phyloP scores from a whole-genome alignment of 1,140 invertebrate species.

The Oscheius sp. region DNA sequence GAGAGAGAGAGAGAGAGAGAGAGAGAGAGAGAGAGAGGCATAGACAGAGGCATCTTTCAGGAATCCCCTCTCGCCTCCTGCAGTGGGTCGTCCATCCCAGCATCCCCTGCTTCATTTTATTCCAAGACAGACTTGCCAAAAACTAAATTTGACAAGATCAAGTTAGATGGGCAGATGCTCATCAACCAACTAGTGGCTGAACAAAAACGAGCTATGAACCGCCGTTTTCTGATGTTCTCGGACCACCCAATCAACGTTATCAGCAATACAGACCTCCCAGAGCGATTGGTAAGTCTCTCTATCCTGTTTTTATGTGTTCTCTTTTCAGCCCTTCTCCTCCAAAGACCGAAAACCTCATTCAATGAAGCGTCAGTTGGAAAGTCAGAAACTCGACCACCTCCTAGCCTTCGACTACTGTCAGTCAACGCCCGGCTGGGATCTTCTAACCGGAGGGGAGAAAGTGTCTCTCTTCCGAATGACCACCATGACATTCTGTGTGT shows the following conservation, averaged over 20 bases:
- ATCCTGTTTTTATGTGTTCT: not conserved
- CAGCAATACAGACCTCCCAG: too few relatives aligned
- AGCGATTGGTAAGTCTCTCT: too few relatives aligned
- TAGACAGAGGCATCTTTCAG: too few relatives aligned
- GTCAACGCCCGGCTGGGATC: conserved; percentile 9
- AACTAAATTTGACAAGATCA: too few relatives aligned
- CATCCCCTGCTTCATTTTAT: too few relatives aligned
- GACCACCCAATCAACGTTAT: not conserved
- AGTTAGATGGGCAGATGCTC: too few relatives aligned
- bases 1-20: too few relatives aligned
- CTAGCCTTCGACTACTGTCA: conserved; percentile 21
- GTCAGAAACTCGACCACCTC: conserved; percentile 15
- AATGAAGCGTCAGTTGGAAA: conserved; percentile 20
- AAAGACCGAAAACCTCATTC: conserved; percentile 7
- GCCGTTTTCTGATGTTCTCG: not conserved
- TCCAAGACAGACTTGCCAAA: too few relatives aligned
- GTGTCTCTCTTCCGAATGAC: not conserved
- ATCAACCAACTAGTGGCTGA: too few relatives aligned
- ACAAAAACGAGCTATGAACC: conserved; percentile 4
- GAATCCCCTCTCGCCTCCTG: too few relatives aligned
- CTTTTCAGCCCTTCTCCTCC: conserved; percentile 11
- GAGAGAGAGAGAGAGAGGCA: too few relatives aligned
- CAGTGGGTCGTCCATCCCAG: too few relatives aligned
- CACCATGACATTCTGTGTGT: conserved; percentile 8
- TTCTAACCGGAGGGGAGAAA: not conserved